Evolutionary conservation across 2,113 vertebrate genomes (phyloP).

Genomic region (Hystrix brachyura): DNA sequence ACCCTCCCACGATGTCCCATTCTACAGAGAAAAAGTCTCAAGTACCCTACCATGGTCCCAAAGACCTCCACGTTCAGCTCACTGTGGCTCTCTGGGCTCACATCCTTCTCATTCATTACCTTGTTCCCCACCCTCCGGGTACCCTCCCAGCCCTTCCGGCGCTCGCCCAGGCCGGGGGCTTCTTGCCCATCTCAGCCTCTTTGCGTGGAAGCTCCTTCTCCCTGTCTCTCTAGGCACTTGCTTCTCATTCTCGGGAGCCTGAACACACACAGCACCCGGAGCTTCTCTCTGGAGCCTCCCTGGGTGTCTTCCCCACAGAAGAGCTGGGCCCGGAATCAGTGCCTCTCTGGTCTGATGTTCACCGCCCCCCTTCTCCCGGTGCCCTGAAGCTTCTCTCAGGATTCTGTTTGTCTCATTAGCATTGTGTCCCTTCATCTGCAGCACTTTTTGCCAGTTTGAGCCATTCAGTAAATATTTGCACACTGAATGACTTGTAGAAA

Average conservation of each 20-base stretch:
- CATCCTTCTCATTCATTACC: neutral
- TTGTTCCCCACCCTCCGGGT: neutral
- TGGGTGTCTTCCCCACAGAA: neutral
- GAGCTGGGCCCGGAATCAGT: neutral
- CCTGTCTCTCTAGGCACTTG: no score
- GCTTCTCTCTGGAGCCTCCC: neutral
- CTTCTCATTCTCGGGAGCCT: neutral
- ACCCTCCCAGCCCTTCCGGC: no score
- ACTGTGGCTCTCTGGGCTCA: neutral
- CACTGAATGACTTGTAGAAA: neutral
- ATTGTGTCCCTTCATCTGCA: neutral
- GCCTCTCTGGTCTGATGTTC: no score
- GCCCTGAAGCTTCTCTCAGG: neutral
- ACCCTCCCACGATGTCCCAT: neutral
- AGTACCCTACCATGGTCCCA: neutral
- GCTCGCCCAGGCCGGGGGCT: neutral
- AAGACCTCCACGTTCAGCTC: neutral
- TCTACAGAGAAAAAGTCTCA: neutral
- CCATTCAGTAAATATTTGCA: neutral
- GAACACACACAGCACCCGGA: neutral
- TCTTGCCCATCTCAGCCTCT: neutral
- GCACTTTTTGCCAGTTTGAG: neutral
- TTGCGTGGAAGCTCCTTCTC: neutral
- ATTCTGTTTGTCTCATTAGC: neutral
- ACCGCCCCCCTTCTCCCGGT: neutral